Evolutionary conservation across 2,797 vertebrate genomes (phyloP), one percentile per base, ranked within the genome.

Genomic region (Malacoraja senta): DNA sequence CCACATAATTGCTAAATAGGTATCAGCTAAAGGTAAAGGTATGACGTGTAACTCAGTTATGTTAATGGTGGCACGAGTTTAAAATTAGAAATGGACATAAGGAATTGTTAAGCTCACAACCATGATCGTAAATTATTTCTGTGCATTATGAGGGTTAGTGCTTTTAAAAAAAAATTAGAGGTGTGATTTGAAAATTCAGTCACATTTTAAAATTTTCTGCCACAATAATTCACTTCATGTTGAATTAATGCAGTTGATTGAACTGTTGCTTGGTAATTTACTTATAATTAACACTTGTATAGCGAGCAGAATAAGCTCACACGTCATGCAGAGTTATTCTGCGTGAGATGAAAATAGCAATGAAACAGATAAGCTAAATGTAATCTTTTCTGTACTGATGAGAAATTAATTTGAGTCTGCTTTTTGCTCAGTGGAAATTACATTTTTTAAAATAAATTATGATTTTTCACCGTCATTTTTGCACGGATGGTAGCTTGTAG

Each of bases 151-250:
- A 8, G 58, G 71, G 24, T 76, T 92, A 44, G 12, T 76, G 90
- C 68, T 76, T 92, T 74, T 91, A 71, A 53, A 53, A 53, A 53
- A 53, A 76, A 76, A 76, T 68, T 74, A 74, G 71, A 92, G 90
- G 90, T 92, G 71, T 76, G 38, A n/a, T 74, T 92, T 72, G 95
- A 96, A 96, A 97, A 97, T 97, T 96, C 96, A 97, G 96, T 97
- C 97, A 97, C 97, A 97, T 97, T 97, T 97, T 95, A 96, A 97
- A 96, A 97, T 97, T 96, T 97, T 97, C 96, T 97, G 96, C 96
- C 97, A 97, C 96, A 96, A 96, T 97, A 97, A 97, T 96, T 97
- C 96, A 97, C 96, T 97, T 97, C 97, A 97, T 97, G 96, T 97
- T 96, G 96, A 97, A 97, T 97, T 97, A 97, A 97, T 97, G 95